Percentiles rank a stretch among this genome's conserved stretches.
Evolutionary conservation across 2,888 invertebrate genomes (phyloP).

Genomic region (Polyommatus iphigenia): DNA sequence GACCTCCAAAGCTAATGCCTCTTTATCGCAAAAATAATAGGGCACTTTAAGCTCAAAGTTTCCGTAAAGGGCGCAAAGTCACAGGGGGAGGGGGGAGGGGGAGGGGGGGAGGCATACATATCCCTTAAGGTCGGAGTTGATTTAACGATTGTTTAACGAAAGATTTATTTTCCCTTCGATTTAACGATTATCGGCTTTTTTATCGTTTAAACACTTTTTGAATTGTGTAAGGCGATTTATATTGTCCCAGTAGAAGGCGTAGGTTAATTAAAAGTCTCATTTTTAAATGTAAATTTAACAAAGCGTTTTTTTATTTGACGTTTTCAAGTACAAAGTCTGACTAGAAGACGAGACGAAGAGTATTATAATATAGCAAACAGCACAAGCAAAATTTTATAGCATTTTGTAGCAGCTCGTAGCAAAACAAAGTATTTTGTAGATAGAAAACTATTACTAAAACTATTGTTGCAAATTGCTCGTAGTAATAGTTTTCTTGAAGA

Average conservation of each 20-base stretch:
- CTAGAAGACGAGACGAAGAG: not conserved
- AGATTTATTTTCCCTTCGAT: slow-evolving; percentile 14
- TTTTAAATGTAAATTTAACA: not conserved
- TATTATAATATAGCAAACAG: not conserved
- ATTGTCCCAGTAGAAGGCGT: not conserved
- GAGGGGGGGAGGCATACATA: not conserved
- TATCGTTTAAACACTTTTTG: not conserved
- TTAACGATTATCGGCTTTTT: slow-evolving; percentile 14
- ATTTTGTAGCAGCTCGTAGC: too few species aligned
- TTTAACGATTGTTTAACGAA: slow-evolving; percentile 15
- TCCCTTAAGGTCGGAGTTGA: not conserved
- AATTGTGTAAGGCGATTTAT: not conserved
- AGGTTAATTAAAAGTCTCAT: not conserved
- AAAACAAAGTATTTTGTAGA: too few species aligned
- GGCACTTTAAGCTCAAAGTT: slow-evolving; percentile 8
- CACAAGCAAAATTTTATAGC: not conserved
- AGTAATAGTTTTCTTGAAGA: too few species aligned
- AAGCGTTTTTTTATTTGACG: too few species aligned
- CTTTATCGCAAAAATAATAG: slow-evolving; percentile 1
- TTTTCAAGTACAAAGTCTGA: too few species aligned
- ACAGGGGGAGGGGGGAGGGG: too few species aligned
- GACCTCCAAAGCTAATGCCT: not conserved
- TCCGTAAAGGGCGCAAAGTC: not conserved
- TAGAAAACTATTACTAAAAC: too few species aligned
- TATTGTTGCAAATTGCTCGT: too few species aligned